Base-by-base conservation (phyloP, 2,888 invertebrate species). In the Odiellus spinosus region DNA sequence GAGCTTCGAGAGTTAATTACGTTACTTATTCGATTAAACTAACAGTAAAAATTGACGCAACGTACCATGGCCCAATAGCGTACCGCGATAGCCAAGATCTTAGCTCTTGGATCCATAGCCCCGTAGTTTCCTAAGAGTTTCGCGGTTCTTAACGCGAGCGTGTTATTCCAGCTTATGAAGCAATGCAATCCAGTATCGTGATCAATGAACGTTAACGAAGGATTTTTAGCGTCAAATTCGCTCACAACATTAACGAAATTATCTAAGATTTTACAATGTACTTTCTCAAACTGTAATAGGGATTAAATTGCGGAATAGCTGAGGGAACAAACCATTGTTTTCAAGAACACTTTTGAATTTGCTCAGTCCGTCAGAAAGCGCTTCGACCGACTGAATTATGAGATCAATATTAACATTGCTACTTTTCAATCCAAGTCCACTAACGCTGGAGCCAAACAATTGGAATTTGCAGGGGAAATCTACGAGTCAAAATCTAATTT, bases 41-140 rank as follows among this genome's bases (percentile, higher is more conserved):
- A 20, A 12, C 14, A 38, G 18, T 38, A 38, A 12, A 12, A 38
- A 3, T 12, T 10, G 38, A n/a, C 36, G 15, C 19, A 36, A 40
- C 57, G 48, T 60, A 70, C 68, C 59, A 63, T 63, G 1, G 70
- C 70, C 68, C 68, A 70, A 45, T 64, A 56, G 19, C 65, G 55
- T 32, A 66, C 57, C 12, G 57, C 54, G 19, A 60, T 53, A 3
- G 61, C 60, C 26, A 67, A 52, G 8, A 58, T 52, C 14, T 55
- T 46, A n/a, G 62, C 60, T 33, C 68, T 59, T 5, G 58, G 49
- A 53, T 63, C 64, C 11, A 64, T 36, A 41, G 54, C 48, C 14
- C 51, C 53, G 50, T 65, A 65, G 17, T 59, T 57, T 3, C 44
- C 32, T 15, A 55, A 43, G 15, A 55, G 43, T 39, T 45, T 46